Evolutionary conservation across 1,140 invertebrate genomes (phyloP).

Genomic region (Sycophaga agraensis): DNA sequence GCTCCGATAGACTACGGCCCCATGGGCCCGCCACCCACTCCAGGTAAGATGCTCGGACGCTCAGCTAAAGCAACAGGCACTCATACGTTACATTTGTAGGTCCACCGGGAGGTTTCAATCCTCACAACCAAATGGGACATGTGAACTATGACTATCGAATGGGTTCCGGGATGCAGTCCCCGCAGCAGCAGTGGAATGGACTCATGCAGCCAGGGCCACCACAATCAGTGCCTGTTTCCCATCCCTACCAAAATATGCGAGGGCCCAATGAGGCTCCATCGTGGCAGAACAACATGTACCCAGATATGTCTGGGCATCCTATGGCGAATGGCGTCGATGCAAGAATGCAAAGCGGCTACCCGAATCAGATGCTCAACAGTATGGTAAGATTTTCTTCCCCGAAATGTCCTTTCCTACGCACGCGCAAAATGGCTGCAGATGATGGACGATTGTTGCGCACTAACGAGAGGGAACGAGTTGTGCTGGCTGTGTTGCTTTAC

Average conservation of each 20-base stretch:
- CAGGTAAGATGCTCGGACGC: no score
- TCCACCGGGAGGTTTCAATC: constrained; percentile 11
- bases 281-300: constrained; percentile 23
- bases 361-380: neutral
- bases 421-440: no score
- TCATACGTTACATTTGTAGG: no score
- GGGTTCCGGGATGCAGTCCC: neutral
- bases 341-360: neutral
- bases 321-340: constrained; percentile 20
- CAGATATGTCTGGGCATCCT: neutral
- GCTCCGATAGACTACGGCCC: constrained; percentile 1
- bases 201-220: constrained; percentile 7
- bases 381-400: constrained; percentile 16
- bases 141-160: constrained; percentile 15
- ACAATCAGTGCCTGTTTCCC: neutral
- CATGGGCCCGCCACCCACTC: no score
- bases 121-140: constrained; percentile 17
- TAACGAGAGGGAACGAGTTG: no score
- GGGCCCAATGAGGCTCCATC: neutral
- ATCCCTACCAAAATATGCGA: neutral
- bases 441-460: no score
- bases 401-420: no score
- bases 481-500: no score
- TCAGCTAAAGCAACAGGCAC: no score
- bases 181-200: constrained; percentile 15